Conservation (phyloP, 2,888 invertebrate species). For the Brachypalpus laphriformis region DNA sequence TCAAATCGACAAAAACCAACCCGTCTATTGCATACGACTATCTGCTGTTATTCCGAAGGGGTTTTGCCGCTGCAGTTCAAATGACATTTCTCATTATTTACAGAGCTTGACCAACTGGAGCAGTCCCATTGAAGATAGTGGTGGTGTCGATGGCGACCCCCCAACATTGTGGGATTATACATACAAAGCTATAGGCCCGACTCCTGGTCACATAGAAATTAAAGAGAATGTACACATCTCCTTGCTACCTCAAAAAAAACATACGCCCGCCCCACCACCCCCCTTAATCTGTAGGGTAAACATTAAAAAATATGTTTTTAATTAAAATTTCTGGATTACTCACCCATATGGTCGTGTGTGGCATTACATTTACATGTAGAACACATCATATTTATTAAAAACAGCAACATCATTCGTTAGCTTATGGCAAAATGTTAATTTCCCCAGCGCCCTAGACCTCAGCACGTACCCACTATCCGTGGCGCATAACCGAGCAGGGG, state of each 20-base stretch:
- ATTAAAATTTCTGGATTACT: conserved; percentile 71
- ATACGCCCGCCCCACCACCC: not conserved
- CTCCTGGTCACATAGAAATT: conserved; percentile 15
- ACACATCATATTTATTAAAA: conserved; percentile 69
- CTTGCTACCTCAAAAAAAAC: not conserved
- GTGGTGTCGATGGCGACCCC: not conserved
- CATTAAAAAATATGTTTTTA: conserved; percentile 72
- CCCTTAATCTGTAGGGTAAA: conserved; percentile 60
- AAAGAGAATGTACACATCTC: not conserved
- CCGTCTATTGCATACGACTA: conserved; percentile 27
- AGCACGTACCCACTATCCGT: conserved; percentile 52
- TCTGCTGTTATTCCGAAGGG: not conserved
- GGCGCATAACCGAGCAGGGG: conserved; percentile 4
- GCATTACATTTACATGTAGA: conserved; percentile 66
- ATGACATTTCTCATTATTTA: conserved; percentile 53
- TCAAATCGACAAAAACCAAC: conserved; percentile 34
- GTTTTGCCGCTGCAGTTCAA: conserved; percentile 17
- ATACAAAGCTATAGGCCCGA: not conserved
- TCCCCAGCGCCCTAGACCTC: conserved; percentile 64
- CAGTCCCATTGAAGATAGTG: conserved; percentile 24
- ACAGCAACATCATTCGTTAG: conserved; percentile 51
- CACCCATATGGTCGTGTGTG: conserved; percentile 50
- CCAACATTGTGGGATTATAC: not conserved
- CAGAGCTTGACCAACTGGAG: conserved; percentile 18
- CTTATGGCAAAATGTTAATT: conserved; percentile 72